Base-by-base conservation (phyloP, 2,888 invertebrate genomes). In the Hydriomena furcata region DNA sequence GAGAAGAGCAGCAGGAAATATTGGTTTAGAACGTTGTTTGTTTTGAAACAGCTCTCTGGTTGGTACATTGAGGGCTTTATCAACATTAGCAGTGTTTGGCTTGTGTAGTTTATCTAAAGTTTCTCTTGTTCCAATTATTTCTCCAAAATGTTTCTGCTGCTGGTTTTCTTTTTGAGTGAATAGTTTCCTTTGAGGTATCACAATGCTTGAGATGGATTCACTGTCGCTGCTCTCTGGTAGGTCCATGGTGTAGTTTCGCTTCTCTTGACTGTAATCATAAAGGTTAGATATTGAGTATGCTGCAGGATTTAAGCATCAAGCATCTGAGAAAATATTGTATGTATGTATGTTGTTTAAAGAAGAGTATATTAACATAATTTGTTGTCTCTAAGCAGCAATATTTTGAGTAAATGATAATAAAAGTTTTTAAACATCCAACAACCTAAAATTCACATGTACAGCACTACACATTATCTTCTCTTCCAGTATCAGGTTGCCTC, bases 121-220 rank as follows among this genome's bases (percentile, higher is more conserved):
- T 57, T 84, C 79, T 51, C 82, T 68, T 10, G 64, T 66, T 1
- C 68, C 70, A 13, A 75, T 60, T 1, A 86, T 47, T 53, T 76
- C 58, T 2, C 62, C 62, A 59, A 77, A 82, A 40, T 74, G 76
- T 17, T 76, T 75, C 54, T 76, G 67, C 1, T 66, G 60, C 25
- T 63, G 57, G 25, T 70, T 74, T 32, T 84, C 77, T 61, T 83
- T 86, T 46, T 83, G 76, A 6, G 71, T 66, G 34, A 90, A 88
- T 0, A 90, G 60, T 56, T 72, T 82, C 28, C 79, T 64, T 60
- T 85, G 84, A 20, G 87, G 82, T 1, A 90, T 66, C 0, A 85
- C 76, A 52, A 90, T 88, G 58, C 90, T 90, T 25, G 59, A 66
- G 11, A 89, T 79, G 7, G 89, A 85, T 66, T 88, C 89, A 61